Base-by-base conservation (phyloP, 2,797 vertebrate species). In the Enteromius mattozi region DNA sequence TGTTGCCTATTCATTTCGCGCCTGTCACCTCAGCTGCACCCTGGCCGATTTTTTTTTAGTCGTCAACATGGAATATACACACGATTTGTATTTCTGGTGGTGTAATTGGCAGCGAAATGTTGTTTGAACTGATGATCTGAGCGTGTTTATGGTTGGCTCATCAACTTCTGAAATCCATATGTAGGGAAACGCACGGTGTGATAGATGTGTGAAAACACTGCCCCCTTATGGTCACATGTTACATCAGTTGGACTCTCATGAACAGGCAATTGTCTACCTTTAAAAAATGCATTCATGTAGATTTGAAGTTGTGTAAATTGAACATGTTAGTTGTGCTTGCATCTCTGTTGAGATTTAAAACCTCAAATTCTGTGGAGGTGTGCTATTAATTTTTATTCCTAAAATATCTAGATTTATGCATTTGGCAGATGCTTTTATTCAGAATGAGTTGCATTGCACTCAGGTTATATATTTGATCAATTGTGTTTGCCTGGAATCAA, bases 151-250 rank as follows among this genome's bases (percentile, higher is more conserved):
- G 68, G 66, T 79, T 69, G 74, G 68, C 81, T 72, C 72, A 56
- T 68, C 72, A 82, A 83, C 75, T 83, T 68, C 24, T 63, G 16
- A 79, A 77, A 81, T 78, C 68, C n/a, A 75, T 81, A 78, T 75
- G 61, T 61, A 76, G 68, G 78, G 83, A 78, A 78, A 71, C 81
- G 42, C 75, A 72, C 47, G 24, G 24, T 35, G 56, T 19, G 30
- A 54, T n/a, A 68, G 85, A 83, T 69, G 66, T 94, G 93, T 91
- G 91, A 92, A 91, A 83, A 92, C 85, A 93, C 89, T 93, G 93
- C 92, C 93, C 91, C 92, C 93, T 94, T 87, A 91, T 93, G 93
- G 92, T 82, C 63, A 42, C 21, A 47, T 40, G 16, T 45, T 84
- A 33, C 33, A 69, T 33, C 19, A 24, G 17, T 74, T 16, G 13